These are phyloP conservation scores for Hydropotes inermis DNA, from an alignment of 2,113 vertebrate species.

Conservation along the genomic window DNA sequence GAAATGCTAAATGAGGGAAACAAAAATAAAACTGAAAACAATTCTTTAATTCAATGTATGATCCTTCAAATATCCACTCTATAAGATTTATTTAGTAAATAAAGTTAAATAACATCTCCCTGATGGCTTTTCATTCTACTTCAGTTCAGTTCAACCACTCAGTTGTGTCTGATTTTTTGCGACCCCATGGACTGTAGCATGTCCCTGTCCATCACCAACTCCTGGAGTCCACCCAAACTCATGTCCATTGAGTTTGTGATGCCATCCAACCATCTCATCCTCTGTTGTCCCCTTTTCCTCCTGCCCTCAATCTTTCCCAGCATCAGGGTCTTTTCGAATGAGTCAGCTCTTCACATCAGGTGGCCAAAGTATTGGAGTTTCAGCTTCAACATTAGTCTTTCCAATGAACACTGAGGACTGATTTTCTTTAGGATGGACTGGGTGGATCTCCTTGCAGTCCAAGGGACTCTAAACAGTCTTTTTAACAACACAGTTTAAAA, in stretches of 20 bases:
- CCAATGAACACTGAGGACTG: neutral
- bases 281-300: neutral
- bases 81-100: neutral
- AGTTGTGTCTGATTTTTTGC: neutral
- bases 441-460: neutral
- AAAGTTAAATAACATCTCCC: neutral
- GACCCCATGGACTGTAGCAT: accelerated
- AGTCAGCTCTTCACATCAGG: neutral
- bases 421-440: neutral
- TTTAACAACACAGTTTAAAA: neutral
- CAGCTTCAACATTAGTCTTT: neutral
- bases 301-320: neutral
- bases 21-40: neutral
- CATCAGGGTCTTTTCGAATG: neutral
- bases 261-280: neutral
- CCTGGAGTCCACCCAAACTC: neutral
- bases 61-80: neutral
- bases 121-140: neutral
- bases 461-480: neutral
- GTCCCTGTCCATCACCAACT: neutral
- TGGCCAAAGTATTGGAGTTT: neutral
- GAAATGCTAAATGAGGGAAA: neutral
- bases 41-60: neutral
- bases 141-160: neutral
- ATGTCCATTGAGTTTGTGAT: neutral